Evolutionary conservation across 2,113 vertebrate species (phyloP).

Genomic region (Marmota monax): DNA sequence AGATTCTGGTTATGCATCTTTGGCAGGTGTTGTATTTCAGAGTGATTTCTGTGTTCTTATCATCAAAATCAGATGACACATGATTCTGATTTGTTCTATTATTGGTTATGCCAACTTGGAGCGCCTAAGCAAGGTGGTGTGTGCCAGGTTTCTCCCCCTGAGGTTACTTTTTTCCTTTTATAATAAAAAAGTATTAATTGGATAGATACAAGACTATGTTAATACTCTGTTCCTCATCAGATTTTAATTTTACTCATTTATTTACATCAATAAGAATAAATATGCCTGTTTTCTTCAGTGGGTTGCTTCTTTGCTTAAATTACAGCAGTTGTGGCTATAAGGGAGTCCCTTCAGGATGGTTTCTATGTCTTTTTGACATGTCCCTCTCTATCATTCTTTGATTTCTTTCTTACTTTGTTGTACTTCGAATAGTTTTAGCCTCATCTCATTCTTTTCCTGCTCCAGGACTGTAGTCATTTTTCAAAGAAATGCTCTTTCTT

Average conservation of each 20-base stretch:
- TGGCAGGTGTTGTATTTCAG: not conserved
- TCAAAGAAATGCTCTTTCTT: not conserved
- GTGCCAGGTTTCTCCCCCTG: not conserved
- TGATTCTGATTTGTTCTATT: slow-evolving; percentile 16
- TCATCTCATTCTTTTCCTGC: not conserved
- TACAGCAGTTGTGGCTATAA: not conserved
- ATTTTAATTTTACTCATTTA: not conserved
- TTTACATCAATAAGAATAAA: not conserved
- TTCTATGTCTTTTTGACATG: not conserved
- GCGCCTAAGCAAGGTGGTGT: not conserved
- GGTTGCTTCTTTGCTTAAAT: not conserved
- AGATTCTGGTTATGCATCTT: not conserved
- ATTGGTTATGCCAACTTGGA: not conserved
- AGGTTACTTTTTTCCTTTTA: not conserved
- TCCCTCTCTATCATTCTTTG: not conserved
- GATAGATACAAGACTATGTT: not conserved
- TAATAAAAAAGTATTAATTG: not conserved
- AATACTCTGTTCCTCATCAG: not conserved
- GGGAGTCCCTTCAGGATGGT: not conserved
- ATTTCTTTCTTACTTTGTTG: slow-evolving; percentile 16
- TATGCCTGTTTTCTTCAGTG: not conserved
- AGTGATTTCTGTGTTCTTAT: not conserved
- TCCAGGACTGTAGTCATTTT: not conserved
- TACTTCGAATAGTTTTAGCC: not conserved
- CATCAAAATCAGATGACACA: not conserved